Evolutionary conservation across 2,888 invertebrate genomes (phyloP).

Genomic region (Metopia argyrocephala): DNA sequence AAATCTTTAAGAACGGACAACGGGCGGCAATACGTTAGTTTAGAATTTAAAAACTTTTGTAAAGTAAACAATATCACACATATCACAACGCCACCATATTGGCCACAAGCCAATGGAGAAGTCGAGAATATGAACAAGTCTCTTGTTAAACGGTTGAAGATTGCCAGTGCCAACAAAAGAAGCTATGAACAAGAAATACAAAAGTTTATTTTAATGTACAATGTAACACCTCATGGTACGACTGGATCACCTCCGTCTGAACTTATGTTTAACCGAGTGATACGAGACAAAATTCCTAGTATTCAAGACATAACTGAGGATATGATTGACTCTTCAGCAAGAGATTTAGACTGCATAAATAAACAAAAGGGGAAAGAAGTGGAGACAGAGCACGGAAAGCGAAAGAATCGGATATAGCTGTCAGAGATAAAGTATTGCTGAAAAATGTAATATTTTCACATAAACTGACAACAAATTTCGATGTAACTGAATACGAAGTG

Average conservation of each 20-base stretch:
- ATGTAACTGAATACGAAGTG: slow-evolving; percentile 36
- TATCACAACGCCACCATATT: slow-evolving; percentile 42
- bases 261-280: too few relatives aligned
- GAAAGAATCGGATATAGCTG: not conserved
- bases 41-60: slow-evolving; percentile 43
- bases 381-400: not conserved
- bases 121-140: slow-evolving; percentile 11
- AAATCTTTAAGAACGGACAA: slow-evolving; percentile 49
- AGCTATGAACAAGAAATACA: slow-evolving; percentile 44
- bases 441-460: slow-evolving; percentile 36
- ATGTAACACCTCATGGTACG: slow-evolving; percentile 31
- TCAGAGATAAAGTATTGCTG: slow-evolving; percentile 48
- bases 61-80: slow-evolving; percentile 22
- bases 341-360: too few relatives aligned
- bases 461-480: slow-evolving; percentile 46
- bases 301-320: too few relatives aligned
- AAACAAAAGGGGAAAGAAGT: slow-evolving; percentile 19
- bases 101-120: not conserved
- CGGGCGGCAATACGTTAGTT: slow-evolving; percentile 38
- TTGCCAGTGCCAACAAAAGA: slow-evolving; percentile 12
- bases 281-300: too few relatives aligned
- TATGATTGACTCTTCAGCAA: too few relatives aligned
- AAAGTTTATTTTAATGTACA: slow-evolving; percentile 46
- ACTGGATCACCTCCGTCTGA: too few relatives aligned
- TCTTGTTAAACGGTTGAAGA: slow-evolving; percentile 37